These are phyloP conservation scores for Yoshiicerus persimilis DNA, from an alignment of 1,140 invertebrate genomes.

Conservation along the genomic window DNA sequence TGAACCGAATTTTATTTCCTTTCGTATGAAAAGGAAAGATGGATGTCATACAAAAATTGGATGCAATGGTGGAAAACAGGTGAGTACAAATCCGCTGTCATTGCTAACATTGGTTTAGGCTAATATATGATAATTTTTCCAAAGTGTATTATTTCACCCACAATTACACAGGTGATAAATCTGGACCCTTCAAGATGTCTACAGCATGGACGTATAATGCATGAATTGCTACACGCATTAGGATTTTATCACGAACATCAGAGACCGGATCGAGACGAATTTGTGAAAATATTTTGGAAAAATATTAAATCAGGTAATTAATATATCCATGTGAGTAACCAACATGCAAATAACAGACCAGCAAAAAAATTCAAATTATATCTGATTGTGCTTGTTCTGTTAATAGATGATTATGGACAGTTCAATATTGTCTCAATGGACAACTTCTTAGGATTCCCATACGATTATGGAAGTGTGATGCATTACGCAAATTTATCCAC, in stretches of 20 bases:
- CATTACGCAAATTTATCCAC: neutral
- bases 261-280: slow-evolving; percentile 55
- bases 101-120: no score
- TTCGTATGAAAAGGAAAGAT: neutral
- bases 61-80: neutral
- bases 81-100: neutral
- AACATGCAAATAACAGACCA: neutral
- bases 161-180: neutral
- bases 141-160: no score
- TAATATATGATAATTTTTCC: no score
- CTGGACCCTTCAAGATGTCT: slow-evolving; percentile 20
- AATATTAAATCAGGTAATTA: slow-evolving; percentile 50
- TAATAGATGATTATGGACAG: neutral
- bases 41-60: neutral
- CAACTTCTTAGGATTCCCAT: neutral
- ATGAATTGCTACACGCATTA: slow-evolving; percentile 55
- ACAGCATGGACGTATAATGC: slow-evolving; percentile 46
- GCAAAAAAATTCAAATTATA: neutral
- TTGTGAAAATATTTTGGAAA: slow-evolving; percentile 53
- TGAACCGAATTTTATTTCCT: neutral
- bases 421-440: neutral
- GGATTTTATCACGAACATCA: slow-evolving; percentile 57
- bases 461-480: slow-evolving; percentile 29
- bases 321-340: no score
- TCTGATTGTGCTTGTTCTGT: no score